A percentile compares a stretch with the other conserved stretches of the same genome.
These are phyloP conservation scores for Aphelocoma californica DNA, from an alignment of 2,797 vertebrate species.

Conservation along the genomic window DNA sequence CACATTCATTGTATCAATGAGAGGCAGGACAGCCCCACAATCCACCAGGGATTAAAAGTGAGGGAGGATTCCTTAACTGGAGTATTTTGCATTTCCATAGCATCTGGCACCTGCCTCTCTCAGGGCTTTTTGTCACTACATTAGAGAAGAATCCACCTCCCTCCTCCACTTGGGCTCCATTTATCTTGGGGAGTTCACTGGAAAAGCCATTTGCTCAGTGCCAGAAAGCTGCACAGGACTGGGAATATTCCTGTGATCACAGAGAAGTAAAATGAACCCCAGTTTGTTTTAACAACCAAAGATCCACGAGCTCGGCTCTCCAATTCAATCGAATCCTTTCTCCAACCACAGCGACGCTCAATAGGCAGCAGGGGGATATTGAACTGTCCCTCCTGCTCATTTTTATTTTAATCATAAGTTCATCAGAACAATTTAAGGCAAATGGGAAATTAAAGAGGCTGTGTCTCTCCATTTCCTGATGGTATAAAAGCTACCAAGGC, in stretches of 20 bases:
- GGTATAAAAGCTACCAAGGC: not conserved
- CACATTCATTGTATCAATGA: not conserved
- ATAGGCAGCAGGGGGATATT: not conserved
- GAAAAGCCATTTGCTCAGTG: not conserved
- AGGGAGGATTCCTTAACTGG: not conserved
- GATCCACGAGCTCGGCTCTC: not conserved
- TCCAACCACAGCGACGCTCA: not conserved
- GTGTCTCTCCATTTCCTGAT: not conserved
- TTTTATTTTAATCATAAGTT: conserved; percentile 27
- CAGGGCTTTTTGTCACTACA: not conserved
- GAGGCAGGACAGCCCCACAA: not conserved
- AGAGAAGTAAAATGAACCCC: not conserved
- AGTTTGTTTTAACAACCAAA: not conserved
- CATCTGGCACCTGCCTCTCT: not conserved
- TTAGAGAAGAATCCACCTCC: not conserved
- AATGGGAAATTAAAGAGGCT: conserved; percentile 16
- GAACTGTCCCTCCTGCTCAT: not conserved
- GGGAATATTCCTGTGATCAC: not conserved
- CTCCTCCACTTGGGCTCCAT: not conserved
- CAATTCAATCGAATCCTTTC: not conserved
- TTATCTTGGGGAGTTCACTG: not conserved
- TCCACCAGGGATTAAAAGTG: not conserved
- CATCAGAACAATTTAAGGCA: conserved; percentile 27
- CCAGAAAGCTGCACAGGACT: not conserved
- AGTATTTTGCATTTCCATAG: not conserved